These are phyloP conservation scores for Sterna hirundo DNA, from an alignment of 2,113 vertebrate genomes.

Conservation along the genomic window DNA sequence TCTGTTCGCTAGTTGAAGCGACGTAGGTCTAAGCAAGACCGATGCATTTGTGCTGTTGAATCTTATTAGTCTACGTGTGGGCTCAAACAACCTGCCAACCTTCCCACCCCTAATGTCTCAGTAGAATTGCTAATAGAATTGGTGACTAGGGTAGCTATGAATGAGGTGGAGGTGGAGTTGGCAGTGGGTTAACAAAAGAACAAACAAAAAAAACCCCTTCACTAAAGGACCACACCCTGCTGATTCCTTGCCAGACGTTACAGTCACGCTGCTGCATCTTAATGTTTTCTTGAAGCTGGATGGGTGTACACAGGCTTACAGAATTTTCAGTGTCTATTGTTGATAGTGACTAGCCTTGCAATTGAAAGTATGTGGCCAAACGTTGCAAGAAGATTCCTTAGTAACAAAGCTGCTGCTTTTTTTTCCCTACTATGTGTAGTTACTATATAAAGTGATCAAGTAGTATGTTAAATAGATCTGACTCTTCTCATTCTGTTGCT, in stretches of 20 bases:
- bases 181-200: not conserved
- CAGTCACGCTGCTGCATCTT: not conserved
- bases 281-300: not conserved
- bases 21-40: not conserved
- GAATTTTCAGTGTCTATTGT: not conserved
- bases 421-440: fast-evolving
- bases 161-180: not conserved
- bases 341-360: not conserved
- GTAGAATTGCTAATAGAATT: not conserved
- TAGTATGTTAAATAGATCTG: not conserved
- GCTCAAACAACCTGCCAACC: not conserved
- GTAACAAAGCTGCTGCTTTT: not conserved
- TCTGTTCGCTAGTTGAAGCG: not conserved
- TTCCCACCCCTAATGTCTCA: not conserved
- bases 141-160: not conserved
- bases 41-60: not conserved
- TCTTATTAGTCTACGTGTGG: not conserved
- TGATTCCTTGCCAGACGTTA: not conserved
- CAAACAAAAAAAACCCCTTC: not conserved
- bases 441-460: not conserved
- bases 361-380: not conserved
- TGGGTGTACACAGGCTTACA: not conserved
- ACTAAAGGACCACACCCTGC: not conserved
- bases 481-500: not conserved
- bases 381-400: not conserved